Percentiles rank a stretch among this genome's conserved stretches.
These are phyloP conservation scores for Nannoperca australis DNA, from an alignment of 2,797 vertebrate species.

Conservation along the genomic window DNA sequence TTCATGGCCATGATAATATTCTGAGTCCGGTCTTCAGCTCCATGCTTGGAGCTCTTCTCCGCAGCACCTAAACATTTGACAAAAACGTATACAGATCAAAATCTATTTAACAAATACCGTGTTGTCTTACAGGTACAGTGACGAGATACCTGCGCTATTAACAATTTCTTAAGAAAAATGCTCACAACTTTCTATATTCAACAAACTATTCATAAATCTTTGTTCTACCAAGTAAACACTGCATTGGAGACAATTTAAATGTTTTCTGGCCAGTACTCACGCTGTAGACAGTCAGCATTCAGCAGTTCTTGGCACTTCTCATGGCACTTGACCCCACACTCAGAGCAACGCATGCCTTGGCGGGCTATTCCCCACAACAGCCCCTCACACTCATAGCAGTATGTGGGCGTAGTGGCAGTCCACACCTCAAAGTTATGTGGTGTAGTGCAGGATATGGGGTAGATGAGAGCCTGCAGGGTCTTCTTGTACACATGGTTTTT, in stretches of 20 bases:
- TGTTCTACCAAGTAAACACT: not conserved
- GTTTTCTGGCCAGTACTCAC: constrained; percentile 73
- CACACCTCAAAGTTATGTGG: constrained; percentile 98
- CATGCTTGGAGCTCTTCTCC: constrained; percentile 96
- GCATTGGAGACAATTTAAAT: not conserved
- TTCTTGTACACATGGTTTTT: constrained; percentile 99
- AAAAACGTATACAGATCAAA: not conserved
- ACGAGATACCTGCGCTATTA: not conserved
- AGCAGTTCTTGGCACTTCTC: constrained; percentile 99
- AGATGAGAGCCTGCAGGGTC: constrained; percentile 98
- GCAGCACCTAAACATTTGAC: constrained; percentile 88
- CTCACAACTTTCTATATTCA: not conserved
- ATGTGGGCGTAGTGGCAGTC: constrained; percentile 97
- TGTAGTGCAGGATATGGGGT: constrained; percentile 98
- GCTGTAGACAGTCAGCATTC: constrained; percentile 97
- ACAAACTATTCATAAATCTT: not conserved
- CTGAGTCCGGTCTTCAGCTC: constrained; percentile 96
- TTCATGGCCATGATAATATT: constrained; percentile 99
- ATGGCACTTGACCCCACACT: constrained; percentile 98
- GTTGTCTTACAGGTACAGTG: not conserved
- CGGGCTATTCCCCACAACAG: constrained; percentile 97
- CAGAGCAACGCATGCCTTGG: constrained; percentile 96
- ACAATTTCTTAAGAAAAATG: not conserved
- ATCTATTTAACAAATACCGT: not conserved
- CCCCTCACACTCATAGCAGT: constrained; percentile 99